Evolutionary conservation across 2,888 invertebrate genomes (phyloP), one percentile per base, ranked within the genome.

Genomic region (Dryadula phaetusa): DNA sequence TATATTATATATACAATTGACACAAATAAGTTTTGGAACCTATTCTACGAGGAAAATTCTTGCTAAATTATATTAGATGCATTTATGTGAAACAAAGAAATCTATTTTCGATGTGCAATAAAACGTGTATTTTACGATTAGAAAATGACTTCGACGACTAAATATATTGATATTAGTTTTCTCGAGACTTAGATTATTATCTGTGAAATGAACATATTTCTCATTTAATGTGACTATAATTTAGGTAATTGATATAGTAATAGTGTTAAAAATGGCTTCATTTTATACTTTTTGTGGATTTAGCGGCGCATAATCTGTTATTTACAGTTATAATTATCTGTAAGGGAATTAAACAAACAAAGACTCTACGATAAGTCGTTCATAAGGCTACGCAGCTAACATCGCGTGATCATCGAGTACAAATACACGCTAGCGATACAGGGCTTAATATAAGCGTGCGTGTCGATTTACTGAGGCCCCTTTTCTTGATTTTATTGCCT

Each of bases 81-180:
- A 63, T 66, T 44, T 22, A 42, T 60, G 62, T 54, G 16, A 66
- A 58, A 72, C 68, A 68, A 72, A 72, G 68, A 68, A 62, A 53
- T 70, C 68, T 72, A 72, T 72, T 70, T 68, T 66, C 40, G 60
- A 62, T 46, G n/a, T 34, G 10, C 64, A 71, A 66, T 66, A 71
- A 70, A 63, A 22, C 47, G 40, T 56, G 32, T 62, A 69, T 14
- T 69, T 66, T 66, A 66, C 64, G 58, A 44, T 25, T 42, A 22
- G 47, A 37, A 53, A 62, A 52, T 66, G 46, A 54, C 42, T 66
- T 32, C 44, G n/a, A 14, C 62, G 54, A 66, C 52, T 54, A 61
- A 61, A 62, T 66, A 70, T 67, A 69, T 40, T 25, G 49, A 69
- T 56, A 60, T 46, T 46, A 60, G 32, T 8, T 28, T 20, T 10